A percentile compares a stretch with the other conserved stretches of the same genome.
Evolutionary conservation across 2,888 invertebrate species (phyloP).

Genomic region (Alloplasta piceator): DNA sequence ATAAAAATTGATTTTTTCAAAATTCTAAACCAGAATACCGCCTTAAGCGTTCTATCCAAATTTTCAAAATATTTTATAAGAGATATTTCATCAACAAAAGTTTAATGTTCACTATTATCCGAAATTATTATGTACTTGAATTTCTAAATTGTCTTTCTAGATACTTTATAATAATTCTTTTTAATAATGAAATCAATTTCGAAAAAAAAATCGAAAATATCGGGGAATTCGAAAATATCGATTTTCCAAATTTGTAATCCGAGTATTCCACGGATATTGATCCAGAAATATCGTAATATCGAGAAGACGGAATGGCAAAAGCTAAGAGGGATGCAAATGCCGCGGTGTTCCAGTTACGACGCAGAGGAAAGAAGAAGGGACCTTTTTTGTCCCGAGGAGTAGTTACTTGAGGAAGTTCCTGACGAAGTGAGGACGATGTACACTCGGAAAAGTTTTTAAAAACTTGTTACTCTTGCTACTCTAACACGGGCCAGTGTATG

Average conservation of each 20-base stretch:
- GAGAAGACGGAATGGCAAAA: constrained; percentile 18
- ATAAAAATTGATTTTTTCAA: too few relatives aligned
- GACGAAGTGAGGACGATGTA: constrained; percentile 28
- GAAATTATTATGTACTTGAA: too few relatives aligned
- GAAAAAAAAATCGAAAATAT: too few relatives aligned
- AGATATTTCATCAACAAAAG: too few relatives aligned
- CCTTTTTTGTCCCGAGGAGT: constrained; percentile 17
- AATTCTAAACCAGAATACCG: too few relatives aligned
- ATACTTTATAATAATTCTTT: too few relatives aligned
- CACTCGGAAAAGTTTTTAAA: constrained; percentile 36
- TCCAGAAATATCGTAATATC: constrained; percentile 36
- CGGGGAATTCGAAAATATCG: constrained; percentile 1
- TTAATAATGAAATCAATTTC: too few relatives aligned
- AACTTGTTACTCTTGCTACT: constrained; percentile 53
- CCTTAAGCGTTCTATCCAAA: too few relatives aligned
- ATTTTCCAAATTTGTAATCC: constrained; percentile 35
- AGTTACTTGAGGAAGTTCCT: constrained; percentile 39
- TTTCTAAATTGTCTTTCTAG: too few relatives aligned
- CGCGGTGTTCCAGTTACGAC: constrained; percentile 48
- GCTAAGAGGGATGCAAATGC: constrained; percentile 12
- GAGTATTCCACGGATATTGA: constrained; percentile 4
- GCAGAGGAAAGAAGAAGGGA: neutral
- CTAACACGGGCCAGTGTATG: neutral
- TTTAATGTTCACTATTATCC: too few relatives aligned
- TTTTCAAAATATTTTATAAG: too few relatives aligned